Evolutionary conservation across 1,140 invertebrate genomes (phyloP).

Genomic region (Euwallacea similis): DNA sequence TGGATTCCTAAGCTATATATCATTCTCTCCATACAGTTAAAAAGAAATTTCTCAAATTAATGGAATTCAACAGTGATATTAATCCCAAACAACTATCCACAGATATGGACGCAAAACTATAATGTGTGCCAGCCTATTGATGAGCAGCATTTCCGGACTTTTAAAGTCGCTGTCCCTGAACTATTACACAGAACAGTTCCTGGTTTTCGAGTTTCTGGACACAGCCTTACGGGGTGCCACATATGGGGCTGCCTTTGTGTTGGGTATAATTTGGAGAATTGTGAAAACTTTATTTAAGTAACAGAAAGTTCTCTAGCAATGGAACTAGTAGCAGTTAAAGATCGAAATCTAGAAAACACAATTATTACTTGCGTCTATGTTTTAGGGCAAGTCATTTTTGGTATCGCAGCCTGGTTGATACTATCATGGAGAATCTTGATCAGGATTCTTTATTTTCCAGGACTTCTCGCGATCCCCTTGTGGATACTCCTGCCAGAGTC

Average conservation of each 20-base stretch:
- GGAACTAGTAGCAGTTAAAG: constrained; percentile 73
- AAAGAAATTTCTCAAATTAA: no score
- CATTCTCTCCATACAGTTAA: no score
- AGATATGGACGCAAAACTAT: constrained; percentile 65
- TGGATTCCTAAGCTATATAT: no score
- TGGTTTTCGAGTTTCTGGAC: constrained; percentile 70
- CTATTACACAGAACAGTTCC: constrained; percentile 50
- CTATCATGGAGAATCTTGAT: constrained; percentile 71
- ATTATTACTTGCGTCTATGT: constrained; percentile 70
- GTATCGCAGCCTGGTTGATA: constrained; percentile 66
- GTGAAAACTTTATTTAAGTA: background rate
- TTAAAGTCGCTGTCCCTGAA: constrained; percentile 40
- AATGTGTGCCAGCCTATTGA: constrained; percentile 59
- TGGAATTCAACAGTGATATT: no score
- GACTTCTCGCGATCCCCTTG: constrained; percentile 62
- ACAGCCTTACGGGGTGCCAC: constrained; percentile 61
- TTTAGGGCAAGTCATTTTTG: constrained; percentile 71
- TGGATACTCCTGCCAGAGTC: constrained; percentile 66
- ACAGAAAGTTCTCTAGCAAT: constrained; percentile 60
- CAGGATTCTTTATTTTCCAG: constrained; percentile 67
- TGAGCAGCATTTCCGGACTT: constrained; percentile 54
- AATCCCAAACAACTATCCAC: background rate
- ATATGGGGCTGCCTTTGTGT: constrained; percentile 64
- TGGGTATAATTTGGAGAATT: constrained; percentile 54
- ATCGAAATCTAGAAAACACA: constrained; percentile 71